Evolutionary conservation across 2,888 invertebrate genomes (phyloP).

Genomic region (Heliconius erato): DNA sequence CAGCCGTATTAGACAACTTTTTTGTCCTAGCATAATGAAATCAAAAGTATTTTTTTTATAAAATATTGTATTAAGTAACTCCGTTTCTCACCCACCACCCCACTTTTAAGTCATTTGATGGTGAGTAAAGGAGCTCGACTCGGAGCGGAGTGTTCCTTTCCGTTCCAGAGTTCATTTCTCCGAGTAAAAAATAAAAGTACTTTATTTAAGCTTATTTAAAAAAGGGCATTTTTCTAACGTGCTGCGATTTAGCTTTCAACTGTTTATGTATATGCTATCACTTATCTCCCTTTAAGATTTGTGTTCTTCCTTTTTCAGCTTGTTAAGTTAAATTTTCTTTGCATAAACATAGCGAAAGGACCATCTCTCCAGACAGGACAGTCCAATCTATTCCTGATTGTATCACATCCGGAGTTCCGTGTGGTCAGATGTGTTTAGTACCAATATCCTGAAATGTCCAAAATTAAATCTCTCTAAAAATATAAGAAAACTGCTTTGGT

Average conservation of each 20-base stretch:
- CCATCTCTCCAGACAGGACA: background rate
- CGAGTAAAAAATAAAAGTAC: too few relatives aligned
- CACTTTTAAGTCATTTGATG: background rate
- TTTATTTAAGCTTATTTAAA: too few relatives aligned
- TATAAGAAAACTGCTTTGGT: background rate
- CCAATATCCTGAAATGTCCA: background rate
- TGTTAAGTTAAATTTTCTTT: slow-evolving; percentile 17
- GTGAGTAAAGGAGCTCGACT: too few relatives aligned
- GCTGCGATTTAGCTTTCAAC: too few relatives aligned
- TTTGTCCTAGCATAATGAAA: too few relatives aligned
- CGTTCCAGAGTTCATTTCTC: too few relatives aligned
- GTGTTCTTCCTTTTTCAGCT: background rate
- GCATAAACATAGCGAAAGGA: slow-evolving; percentile 31
- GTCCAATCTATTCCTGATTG: slow-evolving; percentile 31
- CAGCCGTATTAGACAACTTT: too few relatives aligned
- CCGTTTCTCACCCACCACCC: background rate
- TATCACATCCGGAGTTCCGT: slow-evolving; percentile 8
- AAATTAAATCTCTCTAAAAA: background rate
- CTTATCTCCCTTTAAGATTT: background rate
- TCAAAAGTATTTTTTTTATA: too few relatives aligned
- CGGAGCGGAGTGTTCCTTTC: too few relatives aligned
- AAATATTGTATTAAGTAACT: too few relatives aligned
- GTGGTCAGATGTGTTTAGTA: background rate
- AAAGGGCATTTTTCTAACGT: too few relatives aligned
- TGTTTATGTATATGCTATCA: background rate